These are phyloP conservation scores for Oceanodroma tethys DNA, from an alignment of 2,113 vertebrate genomes.

Conservation along the genomic window DNA sequence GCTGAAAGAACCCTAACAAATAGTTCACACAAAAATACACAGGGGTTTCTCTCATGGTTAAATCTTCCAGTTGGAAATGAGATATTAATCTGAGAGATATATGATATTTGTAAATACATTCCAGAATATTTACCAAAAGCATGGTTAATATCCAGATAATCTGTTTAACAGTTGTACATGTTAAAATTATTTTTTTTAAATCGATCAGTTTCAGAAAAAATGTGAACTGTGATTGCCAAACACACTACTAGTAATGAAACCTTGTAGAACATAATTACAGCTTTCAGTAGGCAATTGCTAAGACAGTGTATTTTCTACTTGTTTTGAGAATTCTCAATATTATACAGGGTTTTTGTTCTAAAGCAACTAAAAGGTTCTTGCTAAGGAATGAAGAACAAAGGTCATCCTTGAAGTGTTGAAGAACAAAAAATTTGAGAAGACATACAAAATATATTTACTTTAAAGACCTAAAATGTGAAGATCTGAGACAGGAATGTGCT, in stretches of 20 bases:
- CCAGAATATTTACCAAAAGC: not conserved
- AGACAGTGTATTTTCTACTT: not conserved
- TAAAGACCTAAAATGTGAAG: not conserved
- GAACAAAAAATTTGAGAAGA: not conserved
- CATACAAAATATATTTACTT: not conserved
- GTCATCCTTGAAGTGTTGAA: not conserved
- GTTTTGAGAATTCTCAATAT: not conserved
- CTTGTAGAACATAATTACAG: not conserved
- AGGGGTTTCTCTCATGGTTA: not conserved
- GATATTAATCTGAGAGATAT: not conserved
- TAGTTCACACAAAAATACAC: not conserved
- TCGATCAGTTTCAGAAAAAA: not conserved
- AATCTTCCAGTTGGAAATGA: not conserved
- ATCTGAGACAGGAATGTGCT: not conserved
- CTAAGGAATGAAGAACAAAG: not conserved
- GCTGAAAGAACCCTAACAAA: not conserved
- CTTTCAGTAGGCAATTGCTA: not conserved
- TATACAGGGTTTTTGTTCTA: rapidly evolving
- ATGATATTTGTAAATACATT: not conserved
- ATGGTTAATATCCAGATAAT: not conserved
- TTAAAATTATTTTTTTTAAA: not conserved
- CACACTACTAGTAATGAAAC: not conserved
- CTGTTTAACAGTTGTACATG: not conserved
- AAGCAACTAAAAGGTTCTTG: not conserved
- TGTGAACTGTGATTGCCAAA: not conserved